phyloP scores from a whole-genome alignment of 2,888 invertebrate species.

The Epiperipatus broadwayi region DNA sequence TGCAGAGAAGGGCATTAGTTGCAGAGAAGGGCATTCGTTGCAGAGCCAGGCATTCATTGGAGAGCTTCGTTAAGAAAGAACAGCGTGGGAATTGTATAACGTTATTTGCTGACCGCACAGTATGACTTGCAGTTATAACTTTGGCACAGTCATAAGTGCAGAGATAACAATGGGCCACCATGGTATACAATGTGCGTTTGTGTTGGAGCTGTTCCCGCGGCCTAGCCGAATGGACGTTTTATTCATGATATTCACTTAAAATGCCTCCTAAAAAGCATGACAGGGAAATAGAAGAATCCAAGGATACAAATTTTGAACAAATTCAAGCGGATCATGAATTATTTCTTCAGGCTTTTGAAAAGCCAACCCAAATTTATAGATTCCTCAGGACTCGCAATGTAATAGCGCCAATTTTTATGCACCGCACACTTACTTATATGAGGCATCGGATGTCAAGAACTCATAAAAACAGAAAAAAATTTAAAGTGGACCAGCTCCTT shows the following conservation, averaged over 20 bases:
- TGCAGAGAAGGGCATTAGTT: too few relatives aligned
- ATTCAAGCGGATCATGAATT: conserved; percentile 70
- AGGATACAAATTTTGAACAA: conserved; percentile 21
- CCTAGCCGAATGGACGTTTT: conserved; percentile 17
- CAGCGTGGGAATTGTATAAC: too few relatives aligned
- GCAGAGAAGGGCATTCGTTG: too few relatives aligned
- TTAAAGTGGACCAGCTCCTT: conserved; percentile 54
- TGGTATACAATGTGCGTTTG: conserved; percentile 19
- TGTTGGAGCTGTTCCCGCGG: conserved; percentile 21
- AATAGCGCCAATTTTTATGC: conserved; percentile 74
- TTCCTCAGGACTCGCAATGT: conserved; percentile 68
- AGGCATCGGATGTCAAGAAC: conserved; percentile 34
- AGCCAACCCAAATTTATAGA: conserved; percentile 90
- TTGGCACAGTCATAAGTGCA: too few relatives aligned
- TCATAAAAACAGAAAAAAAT: conserved; percentile 36
- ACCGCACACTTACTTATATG: conserved; percentile 79
- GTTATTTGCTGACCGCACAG: too few relatives aligned
- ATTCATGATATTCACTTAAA: conserved; percentile 9
- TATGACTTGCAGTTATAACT: too few relatives aligned
- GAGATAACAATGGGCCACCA: too few relatives aligned
- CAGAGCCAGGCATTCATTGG: too few relatives aligned
- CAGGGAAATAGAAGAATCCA: conserved; percentile 18
- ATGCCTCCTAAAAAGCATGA: conserved; percentile 23
- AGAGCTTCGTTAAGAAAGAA: too few relatives aligned
- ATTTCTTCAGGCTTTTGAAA: conserved; percentile 89